Percentiles rank a stretch among this genome's conserved stretches.
phyloP scores from a whole-genome alignment of 2,113 vertebrate genomes.

The Cebus imitator region DNA sequence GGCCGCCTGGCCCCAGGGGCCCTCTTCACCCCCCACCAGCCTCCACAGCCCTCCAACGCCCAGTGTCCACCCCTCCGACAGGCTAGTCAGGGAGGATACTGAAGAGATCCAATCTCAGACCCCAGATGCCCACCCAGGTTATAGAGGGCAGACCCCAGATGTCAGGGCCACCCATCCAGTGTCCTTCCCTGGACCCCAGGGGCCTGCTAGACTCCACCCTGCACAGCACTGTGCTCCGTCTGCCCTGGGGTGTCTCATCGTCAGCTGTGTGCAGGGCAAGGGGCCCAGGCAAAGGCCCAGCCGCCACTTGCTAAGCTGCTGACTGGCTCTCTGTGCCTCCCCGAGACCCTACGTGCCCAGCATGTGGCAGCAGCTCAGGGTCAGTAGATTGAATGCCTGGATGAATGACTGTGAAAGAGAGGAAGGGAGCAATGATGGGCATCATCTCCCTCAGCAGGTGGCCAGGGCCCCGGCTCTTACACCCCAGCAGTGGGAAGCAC shows the following conservation, averaged over 20 bases:
- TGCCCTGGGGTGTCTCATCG: not conserved
- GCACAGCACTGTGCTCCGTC: not conserved
- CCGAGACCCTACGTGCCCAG: rapidly evolving
- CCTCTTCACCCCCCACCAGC: not conserved
- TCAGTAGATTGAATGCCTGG: rapidly evolving
- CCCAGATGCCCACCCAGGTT: not conserved
- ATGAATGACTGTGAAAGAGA: not conserved
- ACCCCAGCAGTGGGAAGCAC: not conserved
- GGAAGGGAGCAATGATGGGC: not conserved
- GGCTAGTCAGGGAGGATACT: not conserved
- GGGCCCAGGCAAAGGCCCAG: not conserved
- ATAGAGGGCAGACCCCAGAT: not conserved
- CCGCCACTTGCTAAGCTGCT: not conserved
- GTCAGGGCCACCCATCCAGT: not conserved
- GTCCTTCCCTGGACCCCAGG: rapidly evolving
- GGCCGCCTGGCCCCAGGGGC: not conserved
- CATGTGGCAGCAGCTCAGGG: not conserved
- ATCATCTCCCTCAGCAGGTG: rapidly evolving
- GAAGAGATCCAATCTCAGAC: not conserved
- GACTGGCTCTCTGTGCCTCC: not conserved
- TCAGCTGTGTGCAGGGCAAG: not conserved
- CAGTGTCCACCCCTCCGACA: rapidly evolving
- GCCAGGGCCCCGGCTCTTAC: not conserved
- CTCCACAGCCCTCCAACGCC: not conserved
- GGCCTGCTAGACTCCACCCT: no score